Evolutionary conservation across 2,888 invertebrate species (phyloP).

Genomic region (Phengaris alcon): DNA sequence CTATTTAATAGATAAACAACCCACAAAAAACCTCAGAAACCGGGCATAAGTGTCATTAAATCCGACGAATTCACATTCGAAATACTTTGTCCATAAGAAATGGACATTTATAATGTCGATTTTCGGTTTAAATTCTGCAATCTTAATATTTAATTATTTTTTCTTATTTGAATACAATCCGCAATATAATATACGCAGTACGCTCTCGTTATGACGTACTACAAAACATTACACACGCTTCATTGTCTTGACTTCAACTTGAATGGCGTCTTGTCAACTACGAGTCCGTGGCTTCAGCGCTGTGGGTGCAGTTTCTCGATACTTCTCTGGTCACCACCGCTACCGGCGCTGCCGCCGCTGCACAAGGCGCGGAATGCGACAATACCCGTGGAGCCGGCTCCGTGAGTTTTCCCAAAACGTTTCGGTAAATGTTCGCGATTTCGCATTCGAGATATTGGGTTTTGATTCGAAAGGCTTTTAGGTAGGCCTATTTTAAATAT

Average conservation of each 20-base stretch:
- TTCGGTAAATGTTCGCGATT: slow-evolving; percentile 22
- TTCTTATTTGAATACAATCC: no score
- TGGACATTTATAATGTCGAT: no score
- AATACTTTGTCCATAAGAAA: no score
- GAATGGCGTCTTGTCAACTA: not conserved
- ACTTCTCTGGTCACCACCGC: not conserved
- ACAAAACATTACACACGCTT: not conserved
- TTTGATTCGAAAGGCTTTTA: not conserved
- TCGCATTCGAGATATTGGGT: slow-evolving; percentile 25
- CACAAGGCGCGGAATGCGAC: slow-evolving; percentile 45
- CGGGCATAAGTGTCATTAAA: no score
- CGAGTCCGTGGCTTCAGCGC: not conserved
- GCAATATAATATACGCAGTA: no score
- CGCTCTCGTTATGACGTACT: not conserved
- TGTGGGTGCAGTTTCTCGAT: slow-evolving; percentile 15
- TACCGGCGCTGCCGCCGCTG: slow-evolving; percentile 29
- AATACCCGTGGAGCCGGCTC: slow-evolving; percentile 43
- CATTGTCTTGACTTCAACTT: not conserved
- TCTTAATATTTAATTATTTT: no score
- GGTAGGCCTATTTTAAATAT: not conserved
- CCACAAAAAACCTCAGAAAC: no score
- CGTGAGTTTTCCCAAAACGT: slow-evolving; percentile 27
- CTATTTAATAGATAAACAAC: no score
- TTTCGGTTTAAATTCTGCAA: no score
- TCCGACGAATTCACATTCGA: no score